Evolutionary conservation across 1,140 invertebrate genomes (phyloP).

Genomic region (Potamilus streckersoni): DNA sequence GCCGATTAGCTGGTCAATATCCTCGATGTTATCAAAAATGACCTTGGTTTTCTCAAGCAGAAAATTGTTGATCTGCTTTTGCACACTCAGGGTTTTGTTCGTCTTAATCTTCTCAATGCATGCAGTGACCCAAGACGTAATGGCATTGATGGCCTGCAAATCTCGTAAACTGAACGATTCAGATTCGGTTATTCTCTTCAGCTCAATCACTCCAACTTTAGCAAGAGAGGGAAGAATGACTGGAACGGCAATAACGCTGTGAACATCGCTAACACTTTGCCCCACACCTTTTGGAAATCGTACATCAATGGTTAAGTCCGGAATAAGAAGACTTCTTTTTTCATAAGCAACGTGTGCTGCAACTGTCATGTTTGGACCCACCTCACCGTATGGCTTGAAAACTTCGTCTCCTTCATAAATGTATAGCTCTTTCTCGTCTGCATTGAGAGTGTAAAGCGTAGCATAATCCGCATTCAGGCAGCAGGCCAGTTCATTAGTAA

Average conservation of each 20-base stretch:
- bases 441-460: constrained; percentile 30
- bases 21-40: constrained; percentile 81
- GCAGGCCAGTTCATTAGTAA: constrained; percentile 20
- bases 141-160: constrained; percentile 36
- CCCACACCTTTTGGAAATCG: constrained; percentile 50
- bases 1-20: constrained; percentile 80
- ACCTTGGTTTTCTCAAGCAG: constrained; percentile 76
- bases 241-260: constrained; percentile 40
- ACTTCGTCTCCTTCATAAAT: constrained; percentile 6
- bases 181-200: constrained; percentile 27
- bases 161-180: constrained; percentile 34
- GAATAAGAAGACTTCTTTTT: constrained; percentile 30
- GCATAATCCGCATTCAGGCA: constrained; percentile 24
- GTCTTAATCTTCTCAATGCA: constrained; percentile 39
- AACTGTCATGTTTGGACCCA: constrained; percentile 42
- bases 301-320: constrained; percentile 32
- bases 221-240: constrained; percentile 37
- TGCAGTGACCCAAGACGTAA: constrained; percentile 38
- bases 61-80: constrained; percentile 74
- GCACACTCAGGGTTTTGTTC: constrained; percentile 37
- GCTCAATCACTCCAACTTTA: constrained; percentile 36
- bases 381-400: constrained; percentile 27
- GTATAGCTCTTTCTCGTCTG: constrained; percentile 27
- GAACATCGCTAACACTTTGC: constrained; percentile 12
- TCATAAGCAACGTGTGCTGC: constrained; percentile 43